Evolutionary conservation across 2,797 vertebrate genomes (phyloP).

Genomic region (Clarias laeviceps): DNA sequence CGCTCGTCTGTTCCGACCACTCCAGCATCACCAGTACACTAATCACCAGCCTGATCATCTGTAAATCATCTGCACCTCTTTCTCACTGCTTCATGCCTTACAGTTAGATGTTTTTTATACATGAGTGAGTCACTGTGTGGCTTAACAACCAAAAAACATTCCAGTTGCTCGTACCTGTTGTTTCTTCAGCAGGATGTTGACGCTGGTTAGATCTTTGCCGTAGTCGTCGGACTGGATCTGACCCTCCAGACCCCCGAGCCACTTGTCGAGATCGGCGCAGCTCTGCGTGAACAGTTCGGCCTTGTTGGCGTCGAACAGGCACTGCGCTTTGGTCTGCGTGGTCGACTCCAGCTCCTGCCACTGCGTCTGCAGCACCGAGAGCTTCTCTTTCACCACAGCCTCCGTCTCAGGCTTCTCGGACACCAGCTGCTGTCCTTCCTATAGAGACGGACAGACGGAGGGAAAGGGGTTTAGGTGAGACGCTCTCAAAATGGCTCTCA

Average conservation of each 20-base stretch:
- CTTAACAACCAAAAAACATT: neutral
- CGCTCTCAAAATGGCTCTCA: neutral
- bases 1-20: no score
- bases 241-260: constrained; percentile 86
- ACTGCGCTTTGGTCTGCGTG: constrained; percentile 96
- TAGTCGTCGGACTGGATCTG: constrained; percentile 96
- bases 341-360: constrained; percentile 95
- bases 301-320: constrained; percentile 97
- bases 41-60: no score
- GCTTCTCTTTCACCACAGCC: constrained; percentile 88
- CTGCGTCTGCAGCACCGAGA: constrained; percentile 83
- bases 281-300: constrained; percentile 98
- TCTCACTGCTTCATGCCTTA: no score
- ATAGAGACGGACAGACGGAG: constrained; percentile 23
- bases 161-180: constrained; percentile 82
- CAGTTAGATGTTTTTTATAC: no score
- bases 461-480: neutral
- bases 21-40: no score
- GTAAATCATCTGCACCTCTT: no score
- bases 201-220: constrained; percentile 96
- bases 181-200: constrained; percentile 97
- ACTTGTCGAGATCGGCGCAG: constrained; percentile 95
- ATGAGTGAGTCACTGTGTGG: no score
- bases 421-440: constrained; percentile 91
- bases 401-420: constrained; percentile 95